These are phyloP conservation scores for Champsocephalus esox DNA, from an alignment of 2,797 vertebrate species.

Conservation along the genomic window DNA sequence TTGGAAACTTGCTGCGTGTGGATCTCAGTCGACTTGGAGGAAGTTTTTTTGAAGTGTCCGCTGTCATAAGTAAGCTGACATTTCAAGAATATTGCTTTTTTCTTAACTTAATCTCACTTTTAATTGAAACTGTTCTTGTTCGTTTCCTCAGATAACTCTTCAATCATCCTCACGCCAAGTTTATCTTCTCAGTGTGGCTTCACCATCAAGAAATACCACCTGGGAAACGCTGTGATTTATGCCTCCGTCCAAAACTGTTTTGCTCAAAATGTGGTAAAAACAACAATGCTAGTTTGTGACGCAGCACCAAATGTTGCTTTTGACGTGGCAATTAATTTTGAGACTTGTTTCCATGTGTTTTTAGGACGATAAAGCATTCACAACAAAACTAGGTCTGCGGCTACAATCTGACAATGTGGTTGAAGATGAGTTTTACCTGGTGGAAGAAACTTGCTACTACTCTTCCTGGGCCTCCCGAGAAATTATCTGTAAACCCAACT, in stretches of 20 bases:
- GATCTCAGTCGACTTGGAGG: conserved; percentile 58
- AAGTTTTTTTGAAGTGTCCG: conserved; percentile 70
- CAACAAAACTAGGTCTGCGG: conserved; percentile 68
- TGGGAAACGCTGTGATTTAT: conserved; percentile 69
- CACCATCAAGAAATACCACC: conserved; percentile 56
- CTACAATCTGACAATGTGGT: conserved; percentile 48
- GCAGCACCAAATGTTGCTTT: no score
- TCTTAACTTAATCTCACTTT: fast-evolving
- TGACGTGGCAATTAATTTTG: no score
- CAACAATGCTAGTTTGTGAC: no score
- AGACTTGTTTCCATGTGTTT: neutral
- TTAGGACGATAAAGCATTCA: conserved; percentile 79
- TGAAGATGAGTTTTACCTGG: conserved; percentile 62
- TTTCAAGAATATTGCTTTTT: neutral
- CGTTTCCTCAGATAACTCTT: conserved; percentile 64
- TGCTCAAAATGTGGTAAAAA: no score
- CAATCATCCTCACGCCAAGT: conserved; percentile 47
- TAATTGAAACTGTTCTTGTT: neutral
- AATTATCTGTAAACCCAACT: conserved; percentile 81
- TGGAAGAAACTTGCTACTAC: conserved; percentile 79
- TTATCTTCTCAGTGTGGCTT: conserved; percentile 84
- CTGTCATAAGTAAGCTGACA: conserved; percentile 53
- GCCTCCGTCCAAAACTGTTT: conserved; percentile 67
- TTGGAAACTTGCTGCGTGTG: conserved; percentile 76
- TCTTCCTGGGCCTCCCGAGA: conserved; percentile 78